phyloP scores from a whole-genome alignment of 2,888 invertebrate species.

The Oscheius sp. region DNA sequence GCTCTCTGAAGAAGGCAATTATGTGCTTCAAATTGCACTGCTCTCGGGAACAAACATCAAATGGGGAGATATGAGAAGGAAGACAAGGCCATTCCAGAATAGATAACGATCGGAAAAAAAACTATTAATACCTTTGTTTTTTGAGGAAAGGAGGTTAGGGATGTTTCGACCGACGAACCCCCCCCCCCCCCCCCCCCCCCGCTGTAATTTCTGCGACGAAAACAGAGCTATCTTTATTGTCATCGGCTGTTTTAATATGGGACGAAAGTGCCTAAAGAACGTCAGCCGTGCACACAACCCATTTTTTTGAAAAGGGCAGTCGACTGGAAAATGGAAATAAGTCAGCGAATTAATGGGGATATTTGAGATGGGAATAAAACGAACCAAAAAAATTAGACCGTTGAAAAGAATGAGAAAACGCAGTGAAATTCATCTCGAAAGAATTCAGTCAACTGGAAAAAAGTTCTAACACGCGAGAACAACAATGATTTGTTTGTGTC shows the following conservation, averaged over 20 bases:
- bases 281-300: too few species aligned
- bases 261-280: too few species aligned
- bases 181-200: neutral
- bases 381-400: neutral
- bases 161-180: neutral
- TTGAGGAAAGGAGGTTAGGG: too few species aligned
- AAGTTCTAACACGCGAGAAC: too few species aligned
- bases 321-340: slow-evolving; percentile 24
- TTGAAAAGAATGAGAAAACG: too few species aligned
- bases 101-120: neutral
- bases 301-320: too few species aligned
- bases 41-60: neutral
- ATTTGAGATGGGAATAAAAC: slow-evolving; percentile 17
- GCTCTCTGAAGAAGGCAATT: slow-evolving; percentile 14
- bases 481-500: too few species aligned
- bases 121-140: too few species aligned
- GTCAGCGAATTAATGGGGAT: slow-evolving; percentile 16
- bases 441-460: too few species aligned
- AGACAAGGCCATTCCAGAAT: neutral
- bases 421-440: too few species aligned
- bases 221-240: neutral
- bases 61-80: neutral
- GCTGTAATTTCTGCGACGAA: neutral
- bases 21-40: neutral
- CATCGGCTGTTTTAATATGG: too few species aligned